These are phyloP conservation scores for Otolemur garnettii DNA, from an alignment of 2,113 vertebrate species.

Conservation along the genomic window DNA sequence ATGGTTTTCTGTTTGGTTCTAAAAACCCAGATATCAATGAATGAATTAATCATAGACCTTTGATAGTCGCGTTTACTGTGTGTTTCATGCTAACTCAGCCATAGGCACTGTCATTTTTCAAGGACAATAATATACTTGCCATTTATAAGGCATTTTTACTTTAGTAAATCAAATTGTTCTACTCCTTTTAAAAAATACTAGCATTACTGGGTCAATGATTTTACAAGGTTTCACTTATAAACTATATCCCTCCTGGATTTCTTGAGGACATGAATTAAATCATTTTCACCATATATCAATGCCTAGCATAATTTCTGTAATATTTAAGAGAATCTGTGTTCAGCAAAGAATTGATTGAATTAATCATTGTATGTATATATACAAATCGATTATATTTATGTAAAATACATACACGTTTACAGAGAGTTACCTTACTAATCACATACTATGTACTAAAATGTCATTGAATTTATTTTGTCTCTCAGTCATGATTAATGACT, in stretches of 20 bases:
- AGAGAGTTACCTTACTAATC: background rate
- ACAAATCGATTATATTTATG: background rate
- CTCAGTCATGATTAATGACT: background rate
- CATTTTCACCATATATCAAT: background rate
- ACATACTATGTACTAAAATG: background rate
- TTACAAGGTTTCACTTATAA: background rate
- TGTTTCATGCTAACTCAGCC: background rate
- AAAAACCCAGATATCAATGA: background rate
- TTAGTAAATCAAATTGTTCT: background rate
- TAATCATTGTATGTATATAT: background rate
- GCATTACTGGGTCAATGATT: background rate
- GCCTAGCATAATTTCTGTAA: background rate
- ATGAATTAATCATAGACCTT: background rate
- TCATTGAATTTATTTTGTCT: background rate
- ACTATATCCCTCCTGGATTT: background rate
- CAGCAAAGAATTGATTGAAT: background rate
- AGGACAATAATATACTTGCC: background rate
- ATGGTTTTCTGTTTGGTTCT: slow-evolving; percentile 14
- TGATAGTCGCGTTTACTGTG: background rate
- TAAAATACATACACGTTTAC: too few species aligned
- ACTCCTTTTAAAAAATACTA: background rate
- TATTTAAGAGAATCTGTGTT: background rate
- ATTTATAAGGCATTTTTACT: background rate
- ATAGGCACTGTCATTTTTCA: background rate
- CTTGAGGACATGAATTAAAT: background rate